Evolutionary conservation across 2,888 invertebrate species (phyloP).

Genomic region (Seira ritae): DNA sequence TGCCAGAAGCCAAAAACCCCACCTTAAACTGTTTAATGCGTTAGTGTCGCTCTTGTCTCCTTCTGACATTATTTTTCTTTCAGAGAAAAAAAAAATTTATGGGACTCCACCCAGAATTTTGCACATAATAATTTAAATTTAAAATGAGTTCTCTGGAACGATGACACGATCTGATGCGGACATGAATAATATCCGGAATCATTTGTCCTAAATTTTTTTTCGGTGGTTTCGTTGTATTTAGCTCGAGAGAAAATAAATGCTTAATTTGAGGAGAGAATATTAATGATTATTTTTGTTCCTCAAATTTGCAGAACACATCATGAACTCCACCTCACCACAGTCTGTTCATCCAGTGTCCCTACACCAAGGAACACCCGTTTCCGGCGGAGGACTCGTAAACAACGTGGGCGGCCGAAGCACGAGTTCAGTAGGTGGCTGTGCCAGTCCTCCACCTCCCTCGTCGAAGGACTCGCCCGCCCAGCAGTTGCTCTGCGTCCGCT

Average conservation of each 20-base stretch:
- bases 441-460: conserved; percentile 44
- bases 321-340: conserved; percentile 72
- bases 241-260: neutral
- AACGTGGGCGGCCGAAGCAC: conserved; percentile 46
- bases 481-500: conserved; percentile 73
- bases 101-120: neutral
- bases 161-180: neutral
- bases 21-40: too few species aligned
- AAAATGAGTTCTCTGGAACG: neutral
- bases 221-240: neutral
- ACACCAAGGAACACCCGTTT: conserved; percentile 58
- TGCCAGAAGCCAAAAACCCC: neutral
- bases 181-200: too few species aligned
- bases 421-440: conserved; percentile 50
- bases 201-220: neutral
- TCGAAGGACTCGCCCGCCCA: conserved; percentile 68
- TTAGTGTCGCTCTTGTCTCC: too few species aligned
- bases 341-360: conserved; percentile 66
- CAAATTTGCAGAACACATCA: conserved; percentile 65
- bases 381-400: conserved; percentile 51
- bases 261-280: too few species aligned
- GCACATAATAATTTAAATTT: conserved; percentile 10
- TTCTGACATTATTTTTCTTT: neutral
- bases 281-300: too few species aligned
- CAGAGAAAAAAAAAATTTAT: neutral